A percentile compares a stretch with the other conserved stretches of the same genome.
Conservation (phyloP, 2,888 invertebrate species). For the Gortyna flavago region DNA sequence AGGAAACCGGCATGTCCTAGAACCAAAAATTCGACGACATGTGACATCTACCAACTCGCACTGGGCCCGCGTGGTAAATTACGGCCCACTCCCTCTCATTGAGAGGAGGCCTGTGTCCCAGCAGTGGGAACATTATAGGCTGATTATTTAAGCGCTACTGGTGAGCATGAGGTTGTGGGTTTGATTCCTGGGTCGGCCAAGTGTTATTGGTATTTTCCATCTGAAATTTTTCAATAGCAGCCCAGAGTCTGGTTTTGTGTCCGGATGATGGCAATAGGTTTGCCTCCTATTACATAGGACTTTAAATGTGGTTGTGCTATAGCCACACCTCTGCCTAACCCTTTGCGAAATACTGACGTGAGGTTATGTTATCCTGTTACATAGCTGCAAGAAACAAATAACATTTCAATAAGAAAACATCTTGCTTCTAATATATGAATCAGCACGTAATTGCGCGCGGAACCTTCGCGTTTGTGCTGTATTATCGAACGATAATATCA, state of each 20-base stretch:
- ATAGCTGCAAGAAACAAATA: neutral
- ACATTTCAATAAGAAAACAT: slow-evolving; percentile 2
- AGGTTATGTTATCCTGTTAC: neutral
- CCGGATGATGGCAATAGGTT: no score
- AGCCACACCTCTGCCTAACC: neutral
- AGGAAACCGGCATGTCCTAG: no score
- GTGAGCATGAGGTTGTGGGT: no score
- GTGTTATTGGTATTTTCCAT: neutral
- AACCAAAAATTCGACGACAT: no score
- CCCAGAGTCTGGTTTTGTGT: no score
- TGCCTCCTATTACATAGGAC: no score
- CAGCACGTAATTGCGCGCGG: neutral
- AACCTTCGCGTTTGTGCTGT: neutral
- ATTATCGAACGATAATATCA: neutral
- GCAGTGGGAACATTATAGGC: no score
- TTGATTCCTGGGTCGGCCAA: neutral
- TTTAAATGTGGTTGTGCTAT: neutral
- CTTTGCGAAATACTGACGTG: neutral
- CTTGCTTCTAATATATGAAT: slow-evolving; percentile 3
- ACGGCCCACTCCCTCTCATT: no score
- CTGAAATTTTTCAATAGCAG: neutral
- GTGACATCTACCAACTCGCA: no score
- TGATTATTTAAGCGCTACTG: no score
- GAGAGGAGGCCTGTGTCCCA: no score
- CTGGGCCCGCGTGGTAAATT: no score